Conservation (phyloP, 2,888 invertebrate genomes). For the Octodonta nipae region DNA sequence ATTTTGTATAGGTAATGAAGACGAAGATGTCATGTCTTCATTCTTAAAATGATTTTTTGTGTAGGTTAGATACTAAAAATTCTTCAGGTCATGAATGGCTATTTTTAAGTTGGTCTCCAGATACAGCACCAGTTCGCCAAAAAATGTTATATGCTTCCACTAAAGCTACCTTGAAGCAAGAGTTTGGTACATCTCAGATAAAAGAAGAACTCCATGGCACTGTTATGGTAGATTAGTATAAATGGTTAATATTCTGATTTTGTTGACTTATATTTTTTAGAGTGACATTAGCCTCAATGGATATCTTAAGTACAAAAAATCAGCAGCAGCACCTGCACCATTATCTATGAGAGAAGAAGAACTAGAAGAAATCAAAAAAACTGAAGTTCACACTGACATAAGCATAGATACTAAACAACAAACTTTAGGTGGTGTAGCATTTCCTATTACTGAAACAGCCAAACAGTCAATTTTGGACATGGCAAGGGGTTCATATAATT, state of each 20-base stretch:
- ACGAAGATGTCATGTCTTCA: neutral
- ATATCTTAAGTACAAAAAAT: slow-evolving; percentile 64
- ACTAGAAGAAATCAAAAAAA: slow-evolving; percentile 60
- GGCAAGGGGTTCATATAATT: slow-evolving; percentile 62
- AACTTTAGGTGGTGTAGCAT: slow-evolving; percentile 77
- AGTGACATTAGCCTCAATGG: slow-evolving; percentile 73
- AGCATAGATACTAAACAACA: slow-evolving; percentile 75
- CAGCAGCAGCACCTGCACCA: slow-evolving; percentile 74
- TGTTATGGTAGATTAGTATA: slow-evolving; percentile 42
- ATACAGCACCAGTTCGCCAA: slow-evolving; percentile 75
- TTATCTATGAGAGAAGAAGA: slow-evolving; percentile 80
- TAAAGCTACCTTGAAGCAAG: slow-evolving; percentile 89
- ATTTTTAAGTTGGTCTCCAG: slow-evolving; percentile 88
- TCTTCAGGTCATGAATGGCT: slow-evolving; percentile 83
- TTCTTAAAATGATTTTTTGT: slow-evolving; percentile 2
- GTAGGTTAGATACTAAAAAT: slow-evolving; percentile 61
- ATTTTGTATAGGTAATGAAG: slow-evolving; percentile 60
- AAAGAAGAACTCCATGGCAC: slow-evolving; percentile 92
- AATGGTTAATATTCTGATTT: neutral
- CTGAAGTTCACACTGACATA: slow-evolving; percentile 57
- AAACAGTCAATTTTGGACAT: slow-evolving; percentile 62
- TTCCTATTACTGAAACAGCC: slow-evolving; percentile 76
- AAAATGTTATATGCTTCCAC: slow-evolving; percentile 98
- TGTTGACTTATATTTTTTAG: slow-evolving; percentile 29
- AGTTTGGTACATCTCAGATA: slow-evolving; percentile 89